phyloP scores from a whole-genome alignment of 2,113 vertebrate species.

The Gobius niger region DNA sequence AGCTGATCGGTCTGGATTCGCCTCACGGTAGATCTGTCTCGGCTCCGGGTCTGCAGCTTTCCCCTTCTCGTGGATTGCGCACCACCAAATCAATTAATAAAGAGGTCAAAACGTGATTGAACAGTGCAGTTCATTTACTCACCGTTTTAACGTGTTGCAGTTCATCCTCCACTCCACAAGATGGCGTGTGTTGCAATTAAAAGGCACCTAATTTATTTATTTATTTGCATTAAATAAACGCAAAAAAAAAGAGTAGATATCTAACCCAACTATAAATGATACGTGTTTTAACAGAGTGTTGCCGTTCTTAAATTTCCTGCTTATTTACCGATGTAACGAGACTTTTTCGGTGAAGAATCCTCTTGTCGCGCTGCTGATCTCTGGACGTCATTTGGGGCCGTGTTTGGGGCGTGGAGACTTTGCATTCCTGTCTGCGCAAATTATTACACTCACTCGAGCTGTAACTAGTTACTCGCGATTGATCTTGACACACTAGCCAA shows the following conservation, averaged over 20 bases:
- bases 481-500: not conserved
- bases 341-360: not conserved
- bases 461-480: not conserved
- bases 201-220: too few species aligned
- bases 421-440: not conserved
- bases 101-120: too few species aligned
- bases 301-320: too few species aligned
- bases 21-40: too few species aligned
- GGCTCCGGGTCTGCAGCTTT: too few species aligned
- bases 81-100: too few species aligned
- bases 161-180: not conserved
- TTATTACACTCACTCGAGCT: not conserved
- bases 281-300: not conserved
- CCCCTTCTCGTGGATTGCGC: too few species aligned
- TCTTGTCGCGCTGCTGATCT: not conserved
- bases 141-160: not conserved
- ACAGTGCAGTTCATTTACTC: not conserved
- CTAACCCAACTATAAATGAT: too few species aligned
- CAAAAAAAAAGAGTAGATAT: not conserved
- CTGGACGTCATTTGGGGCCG: not conserved
- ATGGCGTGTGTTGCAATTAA: not conserved
- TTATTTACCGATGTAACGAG: too few species aligned
- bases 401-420: not conserved
- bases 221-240: too few species aligned
- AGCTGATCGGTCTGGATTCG: too few species aligned